Base-by-base conservation (phyloP, 2,113 vertebrate genomes). In the Mesitornis unicolor region DNA sequence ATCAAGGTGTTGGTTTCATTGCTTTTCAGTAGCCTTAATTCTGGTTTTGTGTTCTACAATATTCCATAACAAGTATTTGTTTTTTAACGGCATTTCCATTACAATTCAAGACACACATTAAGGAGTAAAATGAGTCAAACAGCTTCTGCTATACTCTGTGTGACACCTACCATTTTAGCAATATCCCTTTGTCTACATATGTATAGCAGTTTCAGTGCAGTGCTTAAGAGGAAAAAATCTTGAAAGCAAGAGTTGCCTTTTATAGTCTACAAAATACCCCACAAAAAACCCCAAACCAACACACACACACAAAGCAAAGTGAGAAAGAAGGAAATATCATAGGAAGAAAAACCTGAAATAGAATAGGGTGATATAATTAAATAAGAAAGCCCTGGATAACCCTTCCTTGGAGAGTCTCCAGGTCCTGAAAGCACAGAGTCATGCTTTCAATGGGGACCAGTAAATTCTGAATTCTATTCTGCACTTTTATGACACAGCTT, bases 241-340 rank as follows among this genome's bases (percentile, higher is more conserved):
- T 86, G 59, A 45, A 80, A 90, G 14, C 7, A 84, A 61, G 16
- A 3, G 3, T 4, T 74, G 45, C 14, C 11, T 84, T 83, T 84
- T 57, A 47, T 51, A 11, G 2, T 13, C 33, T 65, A 65, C 19
- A 10, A 54, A n/a, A 40, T 43, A 29, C 13, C 25, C 25, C 50
- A 51, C 20, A 33, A 80, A 50, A 59, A 59, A 19, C 0, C 0
- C 0, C 0, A 50, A 35, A 26, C 1, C 3, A 31, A 73, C 6
- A 51, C 5, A n/a, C 4, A 29, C n/a, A 29, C 7, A 18, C 6
- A 70, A 48, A 80, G 15, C 29, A 75, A 36, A 43, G 19, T 35
- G 24, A 88, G 31, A 77, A 43, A 61, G 35, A 75, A 83, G 36
- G 28, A 73, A 38, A 40, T 33, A 28, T 7, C 31, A 13, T 2